Conservation (phyloP, 2,888 invertebrate species). For the Clusia tigrina region DNA sequence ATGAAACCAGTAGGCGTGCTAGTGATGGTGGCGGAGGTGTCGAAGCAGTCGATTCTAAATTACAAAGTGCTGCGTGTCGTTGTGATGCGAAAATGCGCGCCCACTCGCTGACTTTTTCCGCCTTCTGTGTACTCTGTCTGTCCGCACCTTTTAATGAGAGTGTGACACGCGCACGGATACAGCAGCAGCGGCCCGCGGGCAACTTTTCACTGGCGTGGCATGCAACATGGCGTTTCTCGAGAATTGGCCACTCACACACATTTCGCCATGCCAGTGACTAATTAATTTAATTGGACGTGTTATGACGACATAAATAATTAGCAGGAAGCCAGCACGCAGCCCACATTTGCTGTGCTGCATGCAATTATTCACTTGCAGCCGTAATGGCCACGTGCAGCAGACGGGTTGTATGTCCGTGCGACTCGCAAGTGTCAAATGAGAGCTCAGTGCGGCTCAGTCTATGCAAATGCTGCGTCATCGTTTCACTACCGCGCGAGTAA, state of each 20-base stretch:
- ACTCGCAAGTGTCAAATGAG: too few species aligned
- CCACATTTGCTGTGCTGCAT: too few species aligned
- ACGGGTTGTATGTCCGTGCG: too few species aligned
- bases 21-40: too few species aligned
- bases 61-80: too few species aligned
- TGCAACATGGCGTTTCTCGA: neutral
- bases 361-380: too few species aligned
- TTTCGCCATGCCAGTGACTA: slow-evolving; percentile 14
- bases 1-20: too few species aligned
- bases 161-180: neutral
- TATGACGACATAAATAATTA: slow-evolving; percentile 31
- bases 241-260: neutral
- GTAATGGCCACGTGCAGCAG: too few species aligned
- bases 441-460: neutral
- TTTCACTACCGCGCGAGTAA: neutral
- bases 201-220: neutral
- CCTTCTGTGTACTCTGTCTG: neutral
- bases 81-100: too few species aligned
- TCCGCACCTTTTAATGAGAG: neutral
- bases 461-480: neutral
- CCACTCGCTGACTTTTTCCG: too few species aligned
- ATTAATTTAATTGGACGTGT: slow-evolving; percentile 31
- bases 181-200: too few species aligned
- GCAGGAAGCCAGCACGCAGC: slow-evolving; percentile 21
- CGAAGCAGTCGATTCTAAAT: too few species aligned